Conservation (phyloP, 2,113 vertebrate genomes). For the Ctenodactylus gundi region DNA sequence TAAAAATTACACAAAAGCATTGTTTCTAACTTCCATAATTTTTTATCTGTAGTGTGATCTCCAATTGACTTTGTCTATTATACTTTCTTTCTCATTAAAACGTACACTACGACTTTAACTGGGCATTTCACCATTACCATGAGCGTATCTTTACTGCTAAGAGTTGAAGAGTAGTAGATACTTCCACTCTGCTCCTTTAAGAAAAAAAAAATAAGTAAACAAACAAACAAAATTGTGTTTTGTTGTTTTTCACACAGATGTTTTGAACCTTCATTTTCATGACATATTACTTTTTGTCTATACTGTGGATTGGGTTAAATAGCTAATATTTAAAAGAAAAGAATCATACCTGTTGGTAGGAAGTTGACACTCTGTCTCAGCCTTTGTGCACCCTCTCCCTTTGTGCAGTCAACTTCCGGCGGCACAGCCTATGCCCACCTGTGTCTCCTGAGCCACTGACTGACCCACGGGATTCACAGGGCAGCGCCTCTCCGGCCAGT, state of each 20-base stretch:
- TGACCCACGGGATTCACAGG: not conserved
- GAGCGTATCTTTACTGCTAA: not conserved
- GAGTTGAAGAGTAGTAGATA: not conserved
- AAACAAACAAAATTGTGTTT: not conserved
- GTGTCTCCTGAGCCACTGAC: too few relatives aligned
- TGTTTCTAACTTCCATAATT: not conserved
- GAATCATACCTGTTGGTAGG: not conserved
- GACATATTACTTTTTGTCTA: not conserved
- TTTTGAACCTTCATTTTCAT: not conserved
- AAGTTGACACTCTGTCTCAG: not conserved
- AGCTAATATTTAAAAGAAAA: not conserved
- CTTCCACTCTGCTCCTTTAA: not conserved
- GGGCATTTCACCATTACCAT: not conserved
- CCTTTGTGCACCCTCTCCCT: not conserved
- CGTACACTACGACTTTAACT: not conserved
- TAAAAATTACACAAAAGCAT: not conserved
- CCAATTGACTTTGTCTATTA: not conserved
- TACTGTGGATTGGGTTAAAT: not conserved
- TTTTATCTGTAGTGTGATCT: not conserved
- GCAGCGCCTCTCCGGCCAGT: not conserved
- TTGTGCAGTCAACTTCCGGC: not conserved
- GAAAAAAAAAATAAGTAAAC: too few relatives aligned
- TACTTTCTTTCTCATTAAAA: not conserved
- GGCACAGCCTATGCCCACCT: not conserved
- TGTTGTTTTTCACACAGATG: not conserved